Conservation (phyloP, 2,113 vertebrate genomes). For the Hoplias malabaricus region DNA sequence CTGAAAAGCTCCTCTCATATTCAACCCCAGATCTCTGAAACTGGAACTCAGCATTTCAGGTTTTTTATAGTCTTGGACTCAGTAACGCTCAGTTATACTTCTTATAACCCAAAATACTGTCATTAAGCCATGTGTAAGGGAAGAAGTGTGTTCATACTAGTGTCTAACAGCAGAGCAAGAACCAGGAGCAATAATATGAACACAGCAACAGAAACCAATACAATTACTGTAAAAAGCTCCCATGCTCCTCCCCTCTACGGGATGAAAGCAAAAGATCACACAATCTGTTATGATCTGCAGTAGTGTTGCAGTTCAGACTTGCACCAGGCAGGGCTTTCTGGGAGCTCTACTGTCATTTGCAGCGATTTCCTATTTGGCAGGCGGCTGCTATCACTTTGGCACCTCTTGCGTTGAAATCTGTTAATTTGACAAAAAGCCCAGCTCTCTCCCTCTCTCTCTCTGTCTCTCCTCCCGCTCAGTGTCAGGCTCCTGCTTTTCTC, state of each 20-base stretch:
- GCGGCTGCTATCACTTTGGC: constrained; percentile 46
- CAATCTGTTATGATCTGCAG: constrained; percentile 19
- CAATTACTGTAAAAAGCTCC: background rate
- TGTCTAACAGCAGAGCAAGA: too few relatives aligned
- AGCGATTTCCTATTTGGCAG: constrained; percentile 43
- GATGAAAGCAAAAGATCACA: background rate
- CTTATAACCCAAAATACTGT: too few relatives aligned
- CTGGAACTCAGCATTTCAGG: too few relatives aligned
- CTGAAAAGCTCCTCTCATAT: too few relatives aligned
- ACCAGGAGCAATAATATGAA: too few relatives aligned
- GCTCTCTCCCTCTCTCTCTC: constrained; percentile 26
- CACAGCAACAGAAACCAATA: background rate
- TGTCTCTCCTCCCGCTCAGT: background rate
- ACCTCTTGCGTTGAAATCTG: constrained; percentile 48
- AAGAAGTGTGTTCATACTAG: too few relatives aligned
- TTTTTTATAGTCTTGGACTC: too few relatives aligned
- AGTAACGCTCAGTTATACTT: too few relatives aligned
- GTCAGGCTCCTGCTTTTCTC: background rate
- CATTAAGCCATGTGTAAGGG: too few relatives aligned
- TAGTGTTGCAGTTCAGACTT: constrained; percentile 22
- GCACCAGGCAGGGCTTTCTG: constrained; percentile 12
- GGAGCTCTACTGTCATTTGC: constrained; percentile 44
- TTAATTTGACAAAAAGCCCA: constrained; percentile 45
- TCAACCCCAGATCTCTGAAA: too few relatives aligned
- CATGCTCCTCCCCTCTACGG: background rate